phyloP scores from a whole-genome alignment of 1,140 invertebrate species.

The Trichoplusia ni region DNA sequence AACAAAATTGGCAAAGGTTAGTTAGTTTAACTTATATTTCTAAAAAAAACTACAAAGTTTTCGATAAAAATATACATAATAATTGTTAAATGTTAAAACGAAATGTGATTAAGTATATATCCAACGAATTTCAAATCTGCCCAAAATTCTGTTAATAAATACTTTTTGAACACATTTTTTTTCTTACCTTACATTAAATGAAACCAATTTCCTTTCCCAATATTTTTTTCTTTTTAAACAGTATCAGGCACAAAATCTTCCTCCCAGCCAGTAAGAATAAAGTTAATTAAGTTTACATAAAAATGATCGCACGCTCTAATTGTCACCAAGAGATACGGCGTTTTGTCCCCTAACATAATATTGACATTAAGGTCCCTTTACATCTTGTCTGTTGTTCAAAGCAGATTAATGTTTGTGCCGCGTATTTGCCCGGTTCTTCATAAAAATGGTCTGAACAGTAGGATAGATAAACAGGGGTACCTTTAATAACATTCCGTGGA shows the following conservation, averaged over 20 bases:
- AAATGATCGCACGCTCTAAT: constrained; percentile 78
- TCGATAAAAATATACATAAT: no score
- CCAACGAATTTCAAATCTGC: no score
- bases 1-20: no score
- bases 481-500: constrained; percentile 59
- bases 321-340: constrained; percentile 59
- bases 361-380: constrained; percentile 72
- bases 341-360: constrained; percentile 78
- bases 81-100: no score
- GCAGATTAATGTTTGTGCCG: constrained; percentile 79
- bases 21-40: no score
- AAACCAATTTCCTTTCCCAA: no score
- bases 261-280: constrained; percentile 41
- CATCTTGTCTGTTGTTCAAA: constrained; percentile 77
- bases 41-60: no score
- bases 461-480: constrained; percentile 60
- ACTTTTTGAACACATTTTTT: no score
- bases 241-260: constrained; percentile 37
- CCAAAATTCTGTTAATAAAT: no score
- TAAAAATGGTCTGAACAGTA: constrained; percentile 76
- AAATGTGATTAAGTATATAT: no score
- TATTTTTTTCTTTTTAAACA: no score
- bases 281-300: constrained; percentile 74
- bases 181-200: background rate
- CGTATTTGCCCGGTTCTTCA: constrained; percentile 77